Conservation (phyloP, 1,140 invertebrate species). For the Lasaia peninsularis region DNA sequence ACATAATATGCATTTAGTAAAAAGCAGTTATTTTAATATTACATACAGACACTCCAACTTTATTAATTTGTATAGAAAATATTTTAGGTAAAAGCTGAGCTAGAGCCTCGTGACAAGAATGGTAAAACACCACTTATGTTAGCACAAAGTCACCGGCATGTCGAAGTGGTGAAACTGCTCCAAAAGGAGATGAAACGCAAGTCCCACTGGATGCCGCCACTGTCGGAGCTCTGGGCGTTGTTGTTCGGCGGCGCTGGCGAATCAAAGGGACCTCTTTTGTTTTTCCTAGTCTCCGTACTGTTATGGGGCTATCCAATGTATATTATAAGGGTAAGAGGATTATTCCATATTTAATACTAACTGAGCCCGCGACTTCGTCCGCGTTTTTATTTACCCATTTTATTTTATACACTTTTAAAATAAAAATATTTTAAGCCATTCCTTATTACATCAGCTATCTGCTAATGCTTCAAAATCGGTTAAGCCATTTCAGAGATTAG, state of each 20-base stretch:
- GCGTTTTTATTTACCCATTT: too few species aligned
- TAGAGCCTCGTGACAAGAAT: conserved; percentile 92
- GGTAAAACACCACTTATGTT: conserved; percentile 93
- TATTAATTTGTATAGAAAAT: not conserved
- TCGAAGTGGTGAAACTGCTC: conserved; percentile 88
- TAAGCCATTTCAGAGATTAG: too few species aligned
- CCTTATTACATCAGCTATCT: too few species aligned
- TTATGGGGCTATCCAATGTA: conserved; percentile 97
- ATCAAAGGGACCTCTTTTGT: conserved; percentile 90
- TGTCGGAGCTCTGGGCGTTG: conserved; percentile 92
- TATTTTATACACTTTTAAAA: too few species aligned
- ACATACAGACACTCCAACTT: too few species aligned
- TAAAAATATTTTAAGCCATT: too few species aligned
- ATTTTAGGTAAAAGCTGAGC: conserved; percentile 87
- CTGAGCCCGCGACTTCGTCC: too few species aligned
- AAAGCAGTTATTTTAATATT: too few species aligned
- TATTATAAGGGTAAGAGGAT: conserved; percentile 83
- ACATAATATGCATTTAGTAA: too few species aligned
- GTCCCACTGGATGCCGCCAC: conserved; percentile 89
- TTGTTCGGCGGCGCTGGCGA: conserved; percentile 93
- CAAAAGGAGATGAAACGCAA: conserved; percentile 88
- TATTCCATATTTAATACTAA: conserved; percentile 2
- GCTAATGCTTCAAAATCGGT: too few species aligned
- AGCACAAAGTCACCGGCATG: conserved; percentile 91
- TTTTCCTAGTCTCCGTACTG: conserved; percentile 90